A percentile compares a stretch with the other conserved stretches of the same genome.
phyloP scores from a whole-genome alignment of 1,140 invertebrate genomes.

The Lanistes nyassanus region DNA sequence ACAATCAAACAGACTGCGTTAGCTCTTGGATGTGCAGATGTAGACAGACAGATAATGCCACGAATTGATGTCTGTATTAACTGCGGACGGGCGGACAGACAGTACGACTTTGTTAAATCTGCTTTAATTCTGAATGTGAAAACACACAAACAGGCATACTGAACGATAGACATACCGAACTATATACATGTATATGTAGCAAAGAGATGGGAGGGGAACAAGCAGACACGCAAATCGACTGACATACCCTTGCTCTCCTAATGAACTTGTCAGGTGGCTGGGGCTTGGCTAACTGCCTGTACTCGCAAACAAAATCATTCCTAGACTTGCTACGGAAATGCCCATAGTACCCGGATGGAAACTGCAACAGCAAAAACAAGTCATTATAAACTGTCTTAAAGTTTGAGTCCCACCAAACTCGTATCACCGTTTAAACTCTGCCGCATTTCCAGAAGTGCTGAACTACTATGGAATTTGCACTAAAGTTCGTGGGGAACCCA shows the following conservation, averaged over 20 bases:
- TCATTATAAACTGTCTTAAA: not conserved
- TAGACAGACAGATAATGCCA: not conserved
- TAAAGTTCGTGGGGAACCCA: too few species aligned
- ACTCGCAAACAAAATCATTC: slow-evolving; percentile 62
- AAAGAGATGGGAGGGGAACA: not conserved
- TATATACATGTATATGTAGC: not conserved
- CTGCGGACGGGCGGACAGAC: not conserved
- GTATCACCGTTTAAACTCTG: too few species aligned
- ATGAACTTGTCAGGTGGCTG: slow-evolving; percentile 59
- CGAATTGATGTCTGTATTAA: not conserved
- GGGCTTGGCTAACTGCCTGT: slow-evolving; percentile 60
- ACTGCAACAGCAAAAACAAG: slow-evolving; percentile 46
- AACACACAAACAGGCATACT: not conserved
- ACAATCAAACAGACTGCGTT: too few species aligned
- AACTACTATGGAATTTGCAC: too few species aligned
- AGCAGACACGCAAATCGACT: not conserved
- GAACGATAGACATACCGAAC: not conserved
- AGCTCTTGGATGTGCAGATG: not conserved
- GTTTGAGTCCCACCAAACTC: too few species aligned
- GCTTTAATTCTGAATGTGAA: too few species aligned
- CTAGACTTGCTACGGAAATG: slow-evolving; percentile 60
- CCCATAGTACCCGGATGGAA: slow-evolving; percentile 62
- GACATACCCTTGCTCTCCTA: slow-evolving; percentile 48
- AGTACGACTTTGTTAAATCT: not conserved
- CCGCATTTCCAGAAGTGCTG: too few species aligned